These are phyloP conservation scores for Enteromius paludinosus DNA, from an alignment of 2,797 vertebrate genomes.

Conservation along the genomic window DNA sequence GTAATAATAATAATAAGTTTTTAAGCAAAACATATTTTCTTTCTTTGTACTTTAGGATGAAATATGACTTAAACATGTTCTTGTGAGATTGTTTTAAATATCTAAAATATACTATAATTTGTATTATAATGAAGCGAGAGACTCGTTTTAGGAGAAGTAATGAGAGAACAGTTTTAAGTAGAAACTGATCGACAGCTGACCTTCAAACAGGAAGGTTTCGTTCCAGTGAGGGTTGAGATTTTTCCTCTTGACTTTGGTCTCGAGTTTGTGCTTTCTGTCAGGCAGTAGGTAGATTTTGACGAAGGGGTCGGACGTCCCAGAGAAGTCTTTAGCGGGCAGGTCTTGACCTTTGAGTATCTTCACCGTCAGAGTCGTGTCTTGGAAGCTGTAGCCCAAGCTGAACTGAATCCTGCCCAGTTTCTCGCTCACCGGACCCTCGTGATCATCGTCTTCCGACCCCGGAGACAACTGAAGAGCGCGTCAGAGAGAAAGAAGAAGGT, in stretches of 20 bases:
- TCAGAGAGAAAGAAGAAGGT: not conserved
- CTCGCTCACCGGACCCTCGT: conserved; percentile 90
- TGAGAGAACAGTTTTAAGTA: not conserved
- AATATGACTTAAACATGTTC: not conserved
- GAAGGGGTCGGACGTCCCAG: conserved; percentile 97
- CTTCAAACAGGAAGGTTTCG: conserved; percentile 98
- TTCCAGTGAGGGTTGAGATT: conserved; percentile 99
- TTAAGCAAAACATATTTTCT: not conserved
- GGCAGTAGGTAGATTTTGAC: conserved; percentile 98
- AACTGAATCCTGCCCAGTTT: conserved; percentile 94
- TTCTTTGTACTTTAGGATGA: not conserved
- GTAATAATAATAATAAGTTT: not conserved
- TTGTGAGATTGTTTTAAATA: not conserved
- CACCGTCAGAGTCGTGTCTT: conserved; percentile 96
- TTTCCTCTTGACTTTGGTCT: conserved; percentile 99
- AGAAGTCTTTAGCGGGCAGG: conserved; percentile 98
- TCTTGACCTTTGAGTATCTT: conserved; percentile 98
- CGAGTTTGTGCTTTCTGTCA: conserved; percentile 98
- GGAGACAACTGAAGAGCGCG: conserved; percentile 85
- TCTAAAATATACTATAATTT: not conserved
- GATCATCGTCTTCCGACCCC: conserved; percentile 93
- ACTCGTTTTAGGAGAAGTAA: not conserved
- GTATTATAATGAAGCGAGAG: not conserved
- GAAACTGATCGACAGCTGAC: conserved; percentile 66
- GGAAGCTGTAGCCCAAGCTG: conserved; percentile 98